These are phyloP conservation scores for Dendrolimus punctatus DNA, from an alignment of 1,140 invertebrate genomes.

Conservation along the genomic window DNA sequence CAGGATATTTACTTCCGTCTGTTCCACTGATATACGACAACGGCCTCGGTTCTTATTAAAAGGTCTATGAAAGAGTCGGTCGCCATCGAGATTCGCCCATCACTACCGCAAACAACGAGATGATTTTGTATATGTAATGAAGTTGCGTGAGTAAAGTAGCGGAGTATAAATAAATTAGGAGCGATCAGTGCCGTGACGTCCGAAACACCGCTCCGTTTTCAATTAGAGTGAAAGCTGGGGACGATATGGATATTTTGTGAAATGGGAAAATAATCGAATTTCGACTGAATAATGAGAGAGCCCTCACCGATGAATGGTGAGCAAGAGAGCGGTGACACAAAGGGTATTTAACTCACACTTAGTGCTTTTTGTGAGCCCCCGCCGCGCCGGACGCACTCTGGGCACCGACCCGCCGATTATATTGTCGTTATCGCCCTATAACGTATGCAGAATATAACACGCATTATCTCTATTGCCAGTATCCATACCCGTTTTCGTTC, in stretches of 20 bases:
- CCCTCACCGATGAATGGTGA: slow-evolving; percentile 54
- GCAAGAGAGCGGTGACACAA: slow-evolving; percentile 57
- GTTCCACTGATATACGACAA: slow-evolving; percentile 37
- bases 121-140: slow-evolving; percentile 17
- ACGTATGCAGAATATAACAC: slow-evolving; percentile 63
- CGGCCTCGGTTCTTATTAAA: slow-evolving; percentile 46
- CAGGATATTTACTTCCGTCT: slow-evolving; percentile 65
- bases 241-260: slow-evolving; percentile 67
- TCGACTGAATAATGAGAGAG: slow-evolving; percentile 67
- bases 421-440: slow-evolving; percentile 61
- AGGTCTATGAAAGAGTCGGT: slow-evolving; percentile 33
- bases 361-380: slow-evolving; percentile 57
- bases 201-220: slow-evolving; percentile 46
- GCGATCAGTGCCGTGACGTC: slow-evolving; percentile 36
- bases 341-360: slow-evolving; percentile 69
- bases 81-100: slow-evolving; percentile 9
- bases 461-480: slow-evolving; percentile 53
- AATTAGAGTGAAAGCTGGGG: slow-evolving; percentile 62
- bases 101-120: slow-evolving; percentile 8
- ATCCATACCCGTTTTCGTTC: slow-evolving; percentile 50
- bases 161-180: slow-evolving; percentile 48
- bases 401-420: slow-evolving; percentile 44
- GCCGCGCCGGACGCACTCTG: slow-evolving; percentile 28
- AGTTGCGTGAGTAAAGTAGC: slow-evolving; percentile 19
- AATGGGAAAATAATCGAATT: slow-evolving; percentile 72